Conservation (phyloP, 2,888 invertebrate genomes). For the Cloeon dipterum region DNA sequence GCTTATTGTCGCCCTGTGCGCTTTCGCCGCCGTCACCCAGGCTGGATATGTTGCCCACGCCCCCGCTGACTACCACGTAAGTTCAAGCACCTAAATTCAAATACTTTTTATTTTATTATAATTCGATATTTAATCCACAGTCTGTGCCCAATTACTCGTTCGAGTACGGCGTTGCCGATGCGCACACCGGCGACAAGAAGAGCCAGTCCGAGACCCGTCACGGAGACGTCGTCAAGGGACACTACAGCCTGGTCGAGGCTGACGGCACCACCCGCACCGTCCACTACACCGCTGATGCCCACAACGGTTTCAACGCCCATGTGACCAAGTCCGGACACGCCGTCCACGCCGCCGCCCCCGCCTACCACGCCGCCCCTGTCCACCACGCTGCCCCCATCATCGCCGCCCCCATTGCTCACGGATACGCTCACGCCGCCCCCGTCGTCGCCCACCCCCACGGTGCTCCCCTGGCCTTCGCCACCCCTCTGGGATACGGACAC, state of each 20-base stretch:
- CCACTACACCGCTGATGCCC: conserved; percentile 6
- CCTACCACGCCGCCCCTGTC: conserved; percentile 21
- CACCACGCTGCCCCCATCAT: conserved; percentile 30
- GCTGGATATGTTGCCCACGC: too few relatives aligned
- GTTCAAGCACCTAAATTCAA: too few relatives aligned
- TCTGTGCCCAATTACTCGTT: conserved; percentile 13
- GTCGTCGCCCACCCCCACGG: neutral
- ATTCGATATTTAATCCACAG: too few relatives aligned
- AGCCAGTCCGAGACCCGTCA: conserved; percentile 7
- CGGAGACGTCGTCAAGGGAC: conserved; percentile 7
- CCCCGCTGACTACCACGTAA: neutral
- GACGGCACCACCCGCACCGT: conserved; percentile 7
- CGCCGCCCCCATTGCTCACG: conserved; percentile 17
- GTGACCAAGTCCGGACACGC: conserved; percentile 28
- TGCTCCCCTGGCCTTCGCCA: neutral
- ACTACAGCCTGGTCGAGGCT: conserved; percentile 7
- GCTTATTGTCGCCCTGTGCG: too few relatives aligned
- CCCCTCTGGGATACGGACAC: neutral
- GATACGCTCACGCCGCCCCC: neutral
- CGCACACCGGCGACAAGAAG: conserved; percentile 7
- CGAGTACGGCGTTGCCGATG: conserved; percentile 6
- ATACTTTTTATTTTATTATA: too few relatives aligned
- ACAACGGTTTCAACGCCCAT: conserved; percentile 7
- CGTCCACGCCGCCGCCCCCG: conserved; percentile 11
- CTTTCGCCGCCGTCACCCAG: too few relatives aligned